A percentile compares a stretch with the other conserved stretches of the same genome.
These are phyloP conservation scores for Orthonychiurus folsomi DNA, from an alignment of 2,888 invertebrate genomes.

Conservation along the genomic window DNA sequence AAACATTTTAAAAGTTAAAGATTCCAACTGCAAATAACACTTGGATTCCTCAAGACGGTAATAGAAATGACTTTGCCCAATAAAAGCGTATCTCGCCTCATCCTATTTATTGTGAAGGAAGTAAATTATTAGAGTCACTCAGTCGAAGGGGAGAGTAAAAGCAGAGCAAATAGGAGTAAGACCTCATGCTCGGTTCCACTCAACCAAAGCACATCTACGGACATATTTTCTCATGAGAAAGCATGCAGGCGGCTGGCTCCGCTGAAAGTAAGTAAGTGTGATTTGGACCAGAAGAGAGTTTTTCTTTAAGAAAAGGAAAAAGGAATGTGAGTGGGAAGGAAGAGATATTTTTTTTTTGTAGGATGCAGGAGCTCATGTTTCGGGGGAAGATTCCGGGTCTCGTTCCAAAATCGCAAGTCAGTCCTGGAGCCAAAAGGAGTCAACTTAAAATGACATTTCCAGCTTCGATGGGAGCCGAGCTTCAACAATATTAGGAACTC, in stretches of 20 bases:
- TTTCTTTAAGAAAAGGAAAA: not conserved
- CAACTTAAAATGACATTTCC: not conserved
- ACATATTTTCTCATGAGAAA: not conserved
- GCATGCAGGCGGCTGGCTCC: no score
- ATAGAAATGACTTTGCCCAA: no score
- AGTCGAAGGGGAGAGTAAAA: no score
- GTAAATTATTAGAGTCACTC: no score
- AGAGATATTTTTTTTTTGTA: not conserved
- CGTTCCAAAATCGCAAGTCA: not conserved
- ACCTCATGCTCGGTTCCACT: not conserved
- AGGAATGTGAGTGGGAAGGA: no score
- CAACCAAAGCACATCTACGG: no score
- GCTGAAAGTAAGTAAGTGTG: not conserved
- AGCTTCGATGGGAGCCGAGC: not conserved
- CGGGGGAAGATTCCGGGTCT: not conserved
- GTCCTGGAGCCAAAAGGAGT: not conserved
- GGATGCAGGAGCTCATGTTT: not conserved
- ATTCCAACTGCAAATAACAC: no score
- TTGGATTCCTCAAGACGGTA: no score
- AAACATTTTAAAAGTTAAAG: no score
- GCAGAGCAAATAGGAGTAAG: not conserved
- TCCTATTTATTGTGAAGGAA: no score
- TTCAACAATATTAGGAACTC: constrained; percentile 1
- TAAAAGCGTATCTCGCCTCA: no score
- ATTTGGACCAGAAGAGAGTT: constrained; percentile 1